These are phyloP conservation scores for Tupaia tana DNA, from an alignment of 2,113 vertebrate genomes.

Conservation along the genomic window DNA sequence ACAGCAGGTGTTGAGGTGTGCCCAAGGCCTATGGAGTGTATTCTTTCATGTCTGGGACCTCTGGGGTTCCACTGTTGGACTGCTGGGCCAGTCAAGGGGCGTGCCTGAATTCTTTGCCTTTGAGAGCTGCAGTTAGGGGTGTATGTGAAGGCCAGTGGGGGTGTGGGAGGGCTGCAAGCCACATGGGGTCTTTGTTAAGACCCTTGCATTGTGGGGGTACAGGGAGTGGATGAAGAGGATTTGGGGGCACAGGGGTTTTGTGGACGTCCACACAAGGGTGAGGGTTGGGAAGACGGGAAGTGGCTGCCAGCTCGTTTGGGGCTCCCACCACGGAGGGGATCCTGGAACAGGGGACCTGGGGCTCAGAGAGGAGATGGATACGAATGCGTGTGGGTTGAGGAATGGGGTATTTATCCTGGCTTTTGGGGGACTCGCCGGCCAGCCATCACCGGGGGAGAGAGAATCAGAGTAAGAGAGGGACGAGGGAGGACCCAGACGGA, in stretches of 20 bases:
- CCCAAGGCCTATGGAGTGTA: conserved; percentile 56
- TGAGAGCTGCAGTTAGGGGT: neutral
- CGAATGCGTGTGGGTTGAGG: no score
- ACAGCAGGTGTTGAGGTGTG: neutral
- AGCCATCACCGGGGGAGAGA: neutral
- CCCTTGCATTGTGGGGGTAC: neutral
- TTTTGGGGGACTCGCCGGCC: neutral
- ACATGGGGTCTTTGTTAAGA: neutral
- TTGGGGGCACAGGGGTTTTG: neutral
- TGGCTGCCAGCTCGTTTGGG: neutral
- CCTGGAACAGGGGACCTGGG: neutral
- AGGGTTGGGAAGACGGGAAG: neutral
- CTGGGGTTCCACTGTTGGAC: neutral
- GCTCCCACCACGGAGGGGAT: neutral
- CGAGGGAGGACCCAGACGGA: neutral
- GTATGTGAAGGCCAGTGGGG: no score
- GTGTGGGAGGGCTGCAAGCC: neutral
- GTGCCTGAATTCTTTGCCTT: neutral
- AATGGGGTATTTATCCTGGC: neutral
- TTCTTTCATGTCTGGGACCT: neutral
- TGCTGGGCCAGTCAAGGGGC: neutral
- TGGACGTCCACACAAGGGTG: neutral
- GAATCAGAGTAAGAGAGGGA: neutral
- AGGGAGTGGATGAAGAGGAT: neutral
- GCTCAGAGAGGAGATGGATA: neutral